These are phyloP conservation scores for Eledona agricola DNA, from an alignment of 2,888 invertebrate genomes.

Conservation along the genomic window DNA sequence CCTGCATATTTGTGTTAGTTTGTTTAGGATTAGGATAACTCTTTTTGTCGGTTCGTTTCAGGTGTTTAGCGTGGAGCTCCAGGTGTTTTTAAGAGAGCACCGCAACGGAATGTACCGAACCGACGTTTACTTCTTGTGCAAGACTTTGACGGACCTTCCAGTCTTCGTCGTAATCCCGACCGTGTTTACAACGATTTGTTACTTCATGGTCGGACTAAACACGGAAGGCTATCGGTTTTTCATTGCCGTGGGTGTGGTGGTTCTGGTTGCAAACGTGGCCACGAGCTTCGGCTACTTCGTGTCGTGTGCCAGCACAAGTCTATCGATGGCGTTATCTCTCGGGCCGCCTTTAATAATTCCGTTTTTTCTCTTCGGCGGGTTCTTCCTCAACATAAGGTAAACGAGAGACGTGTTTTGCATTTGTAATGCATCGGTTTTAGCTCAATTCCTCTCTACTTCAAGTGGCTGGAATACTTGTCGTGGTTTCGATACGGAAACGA, in stretches of 20 bases:
- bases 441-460: slow-evolving; percentile 83
- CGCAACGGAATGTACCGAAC: slow-evolving; percentile 90
- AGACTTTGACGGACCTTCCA: slow-evolving; percentile 89
- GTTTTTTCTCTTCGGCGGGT: slow-evolving; percentile 93
- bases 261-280: slow-evolving; percentile 87
- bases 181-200: slow-evolving; percentile 82
- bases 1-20: too few relatives aligned
- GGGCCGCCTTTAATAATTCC: slow-evolving; percentile 94
- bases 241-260: slow-evolving; percentile 75
- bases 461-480: slow-evolving; percentile 87
- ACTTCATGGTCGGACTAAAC: slow-evolving; percentile 89
- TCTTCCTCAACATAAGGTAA: slow-evolving; percentile 90
- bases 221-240: slow-evolving; percentile 75
- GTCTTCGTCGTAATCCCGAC: slow-evolving; percentile 84
- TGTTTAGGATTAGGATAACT: too few relatives aligned
- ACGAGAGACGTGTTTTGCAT: slow-evolving; percentile 43
- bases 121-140: slow-evolving; percentile 90
- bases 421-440: slow-evolving; percentile 61
- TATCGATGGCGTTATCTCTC: slow-evolving; percentile 88
- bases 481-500: slow-evolving; percentile 95
- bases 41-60: too few relatives aligned
- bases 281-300: slow-evolving; percentile 93
- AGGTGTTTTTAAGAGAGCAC: slow-evolving; percentile 89
- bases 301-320: slow-evolving; percentile 83
- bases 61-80: slow-evolving; percentile 91